phyloP scores from a whole-genome alignment of 2,797 vertebrate genomes.

The Sebastes diaconus region DNA sequence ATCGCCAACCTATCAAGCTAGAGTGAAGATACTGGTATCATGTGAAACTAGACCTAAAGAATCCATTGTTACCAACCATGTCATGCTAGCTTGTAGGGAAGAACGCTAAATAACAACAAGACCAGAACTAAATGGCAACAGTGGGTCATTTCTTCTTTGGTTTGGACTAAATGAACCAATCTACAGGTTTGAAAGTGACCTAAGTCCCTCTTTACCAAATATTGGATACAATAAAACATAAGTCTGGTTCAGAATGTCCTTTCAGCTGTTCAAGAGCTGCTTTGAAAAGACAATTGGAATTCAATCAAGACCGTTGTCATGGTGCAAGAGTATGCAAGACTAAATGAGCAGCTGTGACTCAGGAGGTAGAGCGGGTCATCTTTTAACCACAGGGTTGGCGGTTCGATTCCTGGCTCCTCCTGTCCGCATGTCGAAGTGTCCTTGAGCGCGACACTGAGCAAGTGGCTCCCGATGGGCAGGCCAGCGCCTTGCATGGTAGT shows the following conservation, averaged over 20 bases:
- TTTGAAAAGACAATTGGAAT: neutral
- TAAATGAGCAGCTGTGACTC: neutral
- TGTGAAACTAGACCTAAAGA: too few species aligned
- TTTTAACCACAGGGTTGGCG: too few species aligned
- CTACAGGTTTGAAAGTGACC: neutral
- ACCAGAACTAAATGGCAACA: neutral
- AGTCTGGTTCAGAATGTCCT: neutral
- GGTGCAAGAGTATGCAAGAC: neutral
- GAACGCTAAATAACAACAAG: neutral
- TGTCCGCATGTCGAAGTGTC: too few species aligned
- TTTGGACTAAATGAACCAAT: neutral
- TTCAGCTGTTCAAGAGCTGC: neutral
- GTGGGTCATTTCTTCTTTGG: neutral
- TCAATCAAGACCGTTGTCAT: neutral
- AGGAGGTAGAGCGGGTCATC: too few species aligned
- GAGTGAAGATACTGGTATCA: too few species aligned
- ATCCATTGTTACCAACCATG: too few species aligned
- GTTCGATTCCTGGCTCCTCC: too few species aligned
- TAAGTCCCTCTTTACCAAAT: neutral
- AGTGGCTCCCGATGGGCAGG: too few species aligned
- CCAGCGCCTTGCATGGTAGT: too few species aligned
- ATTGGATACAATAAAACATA: neutral
- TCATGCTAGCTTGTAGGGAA: too few species aligned
- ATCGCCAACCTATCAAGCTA: too few species aligned
- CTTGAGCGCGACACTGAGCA: too few species aligned